Conservation (phyloP, 2,888 invertebrate genomes). For the Alcis repandata region DNA sequence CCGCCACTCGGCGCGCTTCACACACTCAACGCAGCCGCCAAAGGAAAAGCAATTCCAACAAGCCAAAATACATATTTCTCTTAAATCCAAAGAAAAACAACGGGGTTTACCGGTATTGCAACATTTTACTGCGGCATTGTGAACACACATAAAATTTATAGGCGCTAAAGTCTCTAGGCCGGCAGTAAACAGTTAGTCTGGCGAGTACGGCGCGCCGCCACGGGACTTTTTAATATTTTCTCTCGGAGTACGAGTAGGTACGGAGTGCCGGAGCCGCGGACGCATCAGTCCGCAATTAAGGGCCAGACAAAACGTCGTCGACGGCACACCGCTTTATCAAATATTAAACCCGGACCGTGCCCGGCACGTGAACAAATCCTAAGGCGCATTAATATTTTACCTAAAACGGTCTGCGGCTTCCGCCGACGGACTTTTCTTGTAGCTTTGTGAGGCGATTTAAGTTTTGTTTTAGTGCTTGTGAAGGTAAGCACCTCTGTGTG, state of each 20-base stretch:
- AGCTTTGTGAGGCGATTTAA: constrained; percentile 70
- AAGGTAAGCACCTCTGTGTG: constrained; percentile 58
- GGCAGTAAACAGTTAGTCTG: constrained; percentile 78
- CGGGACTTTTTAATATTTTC: constrained; percentile 72
- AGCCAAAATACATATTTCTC: constrained; percentile 62
- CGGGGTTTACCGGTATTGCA: constrained; percentile 78
- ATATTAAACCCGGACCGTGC: constrained; percentile 74
- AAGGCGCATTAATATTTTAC: constrained; percentile 82
- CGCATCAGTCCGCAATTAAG: constrained; percentile 66
- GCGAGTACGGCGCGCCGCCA: constrained; percentile 60
- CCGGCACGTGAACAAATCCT: constrained; percentile 72
- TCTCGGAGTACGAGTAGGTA: constrained; percentile 26
- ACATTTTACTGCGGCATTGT: constrained; percentile 79
- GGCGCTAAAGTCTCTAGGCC: constrained; percentile 77
- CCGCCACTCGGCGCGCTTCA: constrained; percentile 29
- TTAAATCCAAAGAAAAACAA: constrained; percentile 72
- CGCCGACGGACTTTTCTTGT: constrained; percentile 73
- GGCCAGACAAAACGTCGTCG: constrained; percentile 75
- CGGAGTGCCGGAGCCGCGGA: constrained; percentile 30
- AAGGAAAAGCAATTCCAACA: constrained; percentile 57
- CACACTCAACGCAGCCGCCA: constrained; percentile 42
- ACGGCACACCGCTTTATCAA: constrained; percentile 71
- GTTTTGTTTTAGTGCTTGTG: constrained; percentile 73
- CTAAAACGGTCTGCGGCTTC: constrained; percentile 80
- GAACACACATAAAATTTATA: constrained; percentile 80